Evolutionary conservation across 2,797 vertebrate species (phyloP).

Genomic region (Coregonus sp.): DNA sequence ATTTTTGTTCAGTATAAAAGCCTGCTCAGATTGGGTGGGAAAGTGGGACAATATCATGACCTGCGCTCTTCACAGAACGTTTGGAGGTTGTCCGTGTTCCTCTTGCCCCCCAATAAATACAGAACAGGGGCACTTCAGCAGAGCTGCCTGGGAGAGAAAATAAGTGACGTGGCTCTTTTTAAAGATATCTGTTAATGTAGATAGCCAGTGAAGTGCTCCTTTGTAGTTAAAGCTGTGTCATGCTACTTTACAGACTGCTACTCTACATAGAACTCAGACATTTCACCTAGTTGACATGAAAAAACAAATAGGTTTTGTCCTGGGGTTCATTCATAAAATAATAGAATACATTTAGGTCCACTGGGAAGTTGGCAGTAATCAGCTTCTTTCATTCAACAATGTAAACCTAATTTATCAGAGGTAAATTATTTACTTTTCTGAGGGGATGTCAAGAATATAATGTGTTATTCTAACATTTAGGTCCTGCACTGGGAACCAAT

Average conservation of each 20-base stretch:
- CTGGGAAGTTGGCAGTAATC: background rate
- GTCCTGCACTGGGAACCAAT: background rate
- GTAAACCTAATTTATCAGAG: background rate
- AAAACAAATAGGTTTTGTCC: background rate
- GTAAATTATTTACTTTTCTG: background rate
- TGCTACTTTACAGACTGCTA: background rate
- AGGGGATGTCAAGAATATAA: background rate
- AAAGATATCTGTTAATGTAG: conserved; percentile 4
- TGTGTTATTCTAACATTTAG: background rate
- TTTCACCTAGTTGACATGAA: background rate
- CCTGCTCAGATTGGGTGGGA: background rate
- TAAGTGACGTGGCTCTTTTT: conserved; percentile 10
- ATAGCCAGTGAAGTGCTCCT: background rate
- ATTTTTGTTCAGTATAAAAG: background rate
- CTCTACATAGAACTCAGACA: background rate
- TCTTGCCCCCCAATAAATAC: background rate
- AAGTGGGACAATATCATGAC: conserved; percentile 9
- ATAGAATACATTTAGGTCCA: background rate
- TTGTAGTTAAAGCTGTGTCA: background rate
- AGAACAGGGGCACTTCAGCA: conserved; percentile 35
- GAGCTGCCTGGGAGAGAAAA: background rate
- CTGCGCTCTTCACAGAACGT: background rate
- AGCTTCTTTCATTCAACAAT: background rate
- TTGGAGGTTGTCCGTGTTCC: conserved; percentile 13
- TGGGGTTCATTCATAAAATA: background rate